Evolutionary conservation across 2,797 vertebrate species (phyloP), one percentile per base, ranked within the genome.

Genomic region (Chaetodon trifasciatus): DNA sequence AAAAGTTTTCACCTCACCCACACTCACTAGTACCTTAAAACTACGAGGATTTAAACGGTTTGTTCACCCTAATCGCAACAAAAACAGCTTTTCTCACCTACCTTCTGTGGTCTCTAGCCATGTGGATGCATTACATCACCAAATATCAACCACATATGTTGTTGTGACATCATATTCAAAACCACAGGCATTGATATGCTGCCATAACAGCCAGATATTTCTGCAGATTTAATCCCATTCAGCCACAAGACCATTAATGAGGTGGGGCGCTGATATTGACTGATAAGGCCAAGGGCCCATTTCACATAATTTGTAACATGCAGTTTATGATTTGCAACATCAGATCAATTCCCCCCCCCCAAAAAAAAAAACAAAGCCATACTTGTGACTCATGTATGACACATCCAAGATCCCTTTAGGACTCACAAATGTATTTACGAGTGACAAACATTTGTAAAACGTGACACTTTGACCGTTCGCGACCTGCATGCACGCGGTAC

Each of bases 291-390:
- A n/a, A 4, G 42, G 5, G 35, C 3, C 3, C 28, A 19, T 52
- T 42, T 42, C 24, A 35, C 28, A 2, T 21, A 13, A 74, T 65
- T 37, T 66, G 8, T 42, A 49, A 58, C 60, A 67, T 64, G 21
- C 44, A 53, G 61, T 23, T n/a, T 56, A 32, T 47, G 63, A 49
- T 69, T 62, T 62, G 49, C 16, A 40, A 40, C 56, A 49, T 56
- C 3, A 47, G 8, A 47, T 53, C 28, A 46, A n/a, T 35, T 50
- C 28, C 28, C 28, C 4, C 3, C 28, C 28, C 28, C 3, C 28
- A 28, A 28, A 53, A 66, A 66, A 52, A 13, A n/a, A n/a, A 70
- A 9, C 1, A 28, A 28, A 28, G 5, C 3, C 40, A 19, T 42
- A 19, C 17, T 57, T 32, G 2, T 52, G 55, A 42, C 46, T 32